Base-by-base conservation (phyloP, 2,797 vertebrate genomes). In the Eremophila alpestris region DNA sequence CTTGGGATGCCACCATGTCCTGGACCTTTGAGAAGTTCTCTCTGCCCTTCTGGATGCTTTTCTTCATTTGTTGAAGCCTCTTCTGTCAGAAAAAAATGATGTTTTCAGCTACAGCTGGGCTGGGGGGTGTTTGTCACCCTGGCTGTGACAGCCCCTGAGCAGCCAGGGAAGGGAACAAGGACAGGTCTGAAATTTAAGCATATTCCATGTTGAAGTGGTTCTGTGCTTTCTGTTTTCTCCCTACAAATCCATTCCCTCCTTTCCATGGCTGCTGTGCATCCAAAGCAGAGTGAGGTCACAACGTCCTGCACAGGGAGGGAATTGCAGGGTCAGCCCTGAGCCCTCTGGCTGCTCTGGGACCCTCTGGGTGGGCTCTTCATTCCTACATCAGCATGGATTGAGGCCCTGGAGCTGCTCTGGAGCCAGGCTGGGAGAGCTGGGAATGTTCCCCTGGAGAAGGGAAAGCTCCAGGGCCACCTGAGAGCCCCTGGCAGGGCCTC, bases 271-370 rank as follows among this genome's bases (percentile, higher is more conserved):
- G 19, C 29, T 18, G 24, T 9, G 2, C 10, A 22, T 26, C 26
- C 40, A 16, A 7, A 46, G 63, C 54, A 36, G 40, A 7, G 26
- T 0, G 6, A 29, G 80, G 21, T 58, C 34, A 32, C 49, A 4
- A 0, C 11, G 13, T 46, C 5, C n/a, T 32, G 17, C 7, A 6
- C 7, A 6, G 68, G 16, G 32, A 21, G 3, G 10, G 8, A 32
- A 5, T 2, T 3, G 7, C 10, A 3, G 71, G 13, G 5, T 46
- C 10, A 58, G 7, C 43, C 40, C 29, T 21, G 80, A 55, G 38
- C 46, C 40, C 15, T 22, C 6, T 2, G 0, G 0, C 34, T 8
- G 8, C 58, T 1, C 56, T 18, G 24, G 56, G 34, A 10, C 21
- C 27, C 0, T 19, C 58, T 16, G 32, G 18, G 46, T 32, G 48